Conservation (phyloP, 2,888 invertebrate species). For the Cecidostiba fungosa region DNA sequence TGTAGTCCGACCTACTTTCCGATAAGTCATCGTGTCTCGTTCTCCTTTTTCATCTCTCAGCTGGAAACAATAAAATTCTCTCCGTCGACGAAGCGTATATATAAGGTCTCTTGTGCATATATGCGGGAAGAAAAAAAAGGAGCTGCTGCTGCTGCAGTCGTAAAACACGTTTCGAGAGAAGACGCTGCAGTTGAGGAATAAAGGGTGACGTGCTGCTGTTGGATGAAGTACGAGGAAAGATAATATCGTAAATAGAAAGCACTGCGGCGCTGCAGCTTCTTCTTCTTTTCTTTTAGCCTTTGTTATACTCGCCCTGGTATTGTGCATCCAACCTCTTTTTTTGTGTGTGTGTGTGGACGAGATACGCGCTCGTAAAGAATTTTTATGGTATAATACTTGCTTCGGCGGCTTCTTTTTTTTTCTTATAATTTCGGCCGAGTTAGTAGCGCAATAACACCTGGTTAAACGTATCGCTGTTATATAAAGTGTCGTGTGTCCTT, state of each 20-base stretch:
- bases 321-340: too few relatives aligned
- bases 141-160: not conserved
- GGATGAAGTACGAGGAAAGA: not conserved
- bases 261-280: too few relatives aligned
- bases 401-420: too few relatives aligned
- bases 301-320: too few relatives aligned
- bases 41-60: not conserved
- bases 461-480: not conserved
- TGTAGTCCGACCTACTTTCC: not conserved
- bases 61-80: constrained; percentile 4
- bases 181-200: constrained; percentile 4
- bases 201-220: not conserved
- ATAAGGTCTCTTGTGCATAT: not conserved
- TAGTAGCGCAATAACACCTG: not conserved
- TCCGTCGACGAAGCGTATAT: not conserved
- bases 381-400: too few relatives aligned
- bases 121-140: not conserved
- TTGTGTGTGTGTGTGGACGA: too few relatives aligned
- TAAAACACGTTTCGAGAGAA: not conserved
- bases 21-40: not conserved
- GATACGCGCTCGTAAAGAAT: too few relatives aligned
- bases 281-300: too few relatives aligned
- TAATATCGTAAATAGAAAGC: constrained; percentile 8
- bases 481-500: not conserved
- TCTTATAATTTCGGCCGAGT: too few relatives aligned